A percentile compares a stretch with the other conserved stretches of the same genome.
phyloP scores from a whole-genome alignment of 2,113 vertebrate species.

The Ceyx margarethae region DNA sequence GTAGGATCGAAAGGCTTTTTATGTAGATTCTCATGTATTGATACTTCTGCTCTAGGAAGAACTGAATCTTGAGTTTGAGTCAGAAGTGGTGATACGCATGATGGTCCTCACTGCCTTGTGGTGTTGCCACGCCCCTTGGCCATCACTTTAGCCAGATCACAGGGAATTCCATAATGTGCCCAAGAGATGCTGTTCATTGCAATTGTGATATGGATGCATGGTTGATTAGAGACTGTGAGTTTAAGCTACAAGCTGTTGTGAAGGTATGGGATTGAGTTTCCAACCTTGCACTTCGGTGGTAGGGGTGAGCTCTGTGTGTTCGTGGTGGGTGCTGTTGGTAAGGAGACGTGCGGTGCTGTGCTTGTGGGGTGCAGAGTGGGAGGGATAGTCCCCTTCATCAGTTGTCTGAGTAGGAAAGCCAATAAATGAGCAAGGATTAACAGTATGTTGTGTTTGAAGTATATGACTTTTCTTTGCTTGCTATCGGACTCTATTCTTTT shows the following conservation, averaged over 20 bases:
- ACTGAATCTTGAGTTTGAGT: not conserved
- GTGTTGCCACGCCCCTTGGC: not conserved
- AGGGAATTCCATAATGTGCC: not conserved
- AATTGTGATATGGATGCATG: not conserved
- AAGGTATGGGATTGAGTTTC: not conserved
- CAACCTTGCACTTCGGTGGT: accelerated
- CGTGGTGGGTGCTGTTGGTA: not conserved
- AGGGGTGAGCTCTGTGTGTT: not conserved
- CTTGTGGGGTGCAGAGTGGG: not conserved
- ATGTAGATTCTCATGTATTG: not conserved
- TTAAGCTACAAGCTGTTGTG: not conserved
- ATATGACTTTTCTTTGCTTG: not conserved
- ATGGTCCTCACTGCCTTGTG: not conserved
- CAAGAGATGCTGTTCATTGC: not conserved
- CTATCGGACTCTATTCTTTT: not conserved
- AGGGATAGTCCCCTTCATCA: not conserved
- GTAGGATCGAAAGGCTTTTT: not conserved
- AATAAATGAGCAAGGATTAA: not conserved
- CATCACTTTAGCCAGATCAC: not conserved
- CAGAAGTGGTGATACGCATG: not conserved
- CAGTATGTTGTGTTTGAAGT: not conserved
- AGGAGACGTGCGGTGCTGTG: no score
- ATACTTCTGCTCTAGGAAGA: not conserved
- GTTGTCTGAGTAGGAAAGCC: accelerated
- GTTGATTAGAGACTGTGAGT: not conserved